Evolutionary conservation across 1,140 invertebrate genomes (phyloP).

Genomic region (Elymnias hypermnestra): DNA sequence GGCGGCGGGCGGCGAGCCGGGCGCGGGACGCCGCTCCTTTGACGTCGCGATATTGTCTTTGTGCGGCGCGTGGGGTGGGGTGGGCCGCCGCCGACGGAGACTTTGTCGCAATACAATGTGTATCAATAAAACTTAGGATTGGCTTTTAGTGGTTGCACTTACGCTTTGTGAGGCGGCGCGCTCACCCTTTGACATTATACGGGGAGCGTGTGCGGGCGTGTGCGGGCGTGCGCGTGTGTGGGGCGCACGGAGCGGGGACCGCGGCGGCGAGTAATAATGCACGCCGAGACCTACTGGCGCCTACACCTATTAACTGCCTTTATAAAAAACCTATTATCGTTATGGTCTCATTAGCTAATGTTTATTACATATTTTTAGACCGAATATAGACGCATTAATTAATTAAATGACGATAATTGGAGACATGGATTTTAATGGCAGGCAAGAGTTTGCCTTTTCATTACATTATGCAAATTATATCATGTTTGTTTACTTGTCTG

Average conservation of each 20-base stretch:
- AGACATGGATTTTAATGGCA: too few relatives aligned
- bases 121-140: constrained; percentile 77
- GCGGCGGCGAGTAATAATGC: constrained; percentile 34
- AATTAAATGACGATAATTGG: too few relatives aligned
- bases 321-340: too few relatives aligned
- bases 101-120: constrained; percentile 76
- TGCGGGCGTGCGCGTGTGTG: constrained; percentile 4
- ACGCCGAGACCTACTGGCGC: constrained; percentile 40
- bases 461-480: too few relatives aligned
- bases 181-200: constrained; percentile 72
- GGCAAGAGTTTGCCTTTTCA: too few relatives aligned
- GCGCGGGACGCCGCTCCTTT: constrained; percentile 62
- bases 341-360: too few relatives aligned
- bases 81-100: constrained; percentile 59
- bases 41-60: constrained; percentile 76
- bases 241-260: constrained; percentile 7
- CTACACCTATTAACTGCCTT: too few relatives aligned
- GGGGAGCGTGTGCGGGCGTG: constrained; percentile 28
- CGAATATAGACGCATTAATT: too few relatives aligned
- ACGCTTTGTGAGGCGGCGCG: constrained; percentile 70
- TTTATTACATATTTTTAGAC: too few relatives aligned
- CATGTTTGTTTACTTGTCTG: too few relatives aligned
- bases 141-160: constrained; percentile 76
- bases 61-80: constrained; percentile 65
- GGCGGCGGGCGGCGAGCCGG: constrained; percentile 39